phyloP scores from a whole-genome alignment of 2,113 vertebrate species.

The Oncorhynchus gorbuscha region DNA sequence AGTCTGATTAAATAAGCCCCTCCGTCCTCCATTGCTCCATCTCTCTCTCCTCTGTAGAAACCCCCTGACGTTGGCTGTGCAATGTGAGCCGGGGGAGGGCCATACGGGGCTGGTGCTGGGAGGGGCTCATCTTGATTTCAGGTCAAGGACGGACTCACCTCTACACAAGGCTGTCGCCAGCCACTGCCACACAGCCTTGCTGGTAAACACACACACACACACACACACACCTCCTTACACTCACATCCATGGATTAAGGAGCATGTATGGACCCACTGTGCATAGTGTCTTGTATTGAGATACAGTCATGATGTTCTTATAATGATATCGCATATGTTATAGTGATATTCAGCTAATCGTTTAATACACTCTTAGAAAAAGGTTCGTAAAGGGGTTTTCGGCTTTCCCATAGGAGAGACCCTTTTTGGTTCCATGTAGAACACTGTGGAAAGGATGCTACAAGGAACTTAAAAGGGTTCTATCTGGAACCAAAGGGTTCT shows the following conservation, averaged over 20 bases:
- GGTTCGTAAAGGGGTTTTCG: too few relatives aligned
- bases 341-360: too few relatives aligned
- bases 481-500: too few relatives aligned
- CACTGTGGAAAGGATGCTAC: too few relatives aligned
- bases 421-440: too few relatives aligned
- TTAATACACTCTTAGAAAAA: too few relatives aligned
- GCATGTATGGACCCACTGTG: too few relatives aligned
- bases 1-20: neutral
- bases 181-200: slow-evolving; percentile 85
- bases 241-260: too few relatives aligned
- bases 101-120: slow-evolving; percentile 86
- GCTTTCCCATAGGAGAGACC: too few relatives aligned
- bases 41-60: slow-evolving; percentile 72
- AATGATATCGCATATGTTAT: too few relatives aligned
- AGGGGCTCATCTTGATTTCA: slow-evolving; percentile 90
- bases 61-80: slow-evolving; percentile 85
- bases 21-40: slow-evolving; percentile 1
- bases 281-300: too few relatives aligned
- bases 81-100: slow-evolving; percentile 82
- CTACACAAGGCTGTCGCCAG: slow-evolving; percentile 88
- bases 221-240: neutral
- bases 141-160: slow-evolving; percentile 85
- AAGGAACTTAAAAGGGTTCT: neutral
- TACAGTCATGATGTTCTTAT: too few relatives aligned
- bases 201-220: slow-evolving; percentile 75